phyloP scores from a whole-genome alignment of 2,888 invertebrate genomes.

The Galeopsomyia nigrocyanea region DNA sequence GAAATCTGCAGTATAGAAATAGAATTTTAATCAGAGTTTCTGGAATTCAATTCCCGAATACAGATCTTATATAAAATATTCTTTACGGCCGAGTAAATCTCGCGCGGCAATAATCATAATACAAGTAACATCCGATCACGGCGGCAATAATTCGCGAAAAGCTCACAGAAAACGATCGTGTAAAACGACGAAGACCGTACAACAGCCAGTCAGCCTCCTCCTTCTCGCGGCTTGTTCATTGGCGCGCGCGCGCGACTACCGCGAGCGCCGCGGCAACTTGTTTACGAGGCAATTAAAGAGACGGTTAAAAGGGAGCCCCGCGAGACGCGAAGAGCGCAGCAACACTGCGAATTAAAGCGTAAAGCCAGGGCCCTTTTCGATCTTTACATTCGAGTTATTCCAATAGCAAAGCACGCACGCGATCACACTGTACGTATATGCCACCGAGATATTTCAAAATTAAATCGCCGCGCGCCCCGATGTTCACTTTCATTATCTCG shows the following conservation, averaged over 20 bases:
- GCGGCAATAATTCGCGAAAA: no score
- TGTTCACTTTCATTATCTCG: constrained; percentile 13
- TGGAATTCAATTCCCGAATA: no score
- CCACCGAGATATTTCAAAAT: constrained; percentile 9
- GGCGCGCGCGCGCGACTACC: constrained; percentile 43
- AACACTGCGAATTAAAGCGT: constrained; percentile 46
- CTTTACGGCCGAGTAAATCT: no score
- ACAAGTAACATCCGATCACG: no score
- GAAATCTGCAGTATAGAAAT: no score
- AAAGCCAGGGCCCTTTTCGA: constrained; percentile 17
- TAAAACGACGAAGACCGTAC: no score
- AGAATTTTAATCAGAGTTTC: no score
- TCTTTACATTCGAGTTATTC: neutral
- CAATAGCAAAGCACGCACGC: no score
- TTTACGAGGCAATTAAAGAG: constrained; percentile 55
- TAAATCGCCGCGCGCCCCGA: neutral
- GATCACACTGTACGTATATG: no score
- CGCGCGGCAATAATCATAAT: no score
- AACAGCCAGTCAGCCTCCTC: constrained; percentile 2
- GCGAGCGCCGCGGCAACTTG: constrained; percentile 52
- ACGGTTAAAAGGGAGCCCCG: constrained; percentile 42
- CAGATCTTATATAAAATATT: no score
- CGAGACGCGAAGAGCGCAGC: constrained; percentile 36
- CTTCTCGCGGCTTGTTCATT: constrained; percentile 32
- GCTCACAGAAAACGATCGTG: no score